phyloP scores from a whole-genome alignment of 2,797 vertebrate species.

The Sebastes diaconus region DNA sequence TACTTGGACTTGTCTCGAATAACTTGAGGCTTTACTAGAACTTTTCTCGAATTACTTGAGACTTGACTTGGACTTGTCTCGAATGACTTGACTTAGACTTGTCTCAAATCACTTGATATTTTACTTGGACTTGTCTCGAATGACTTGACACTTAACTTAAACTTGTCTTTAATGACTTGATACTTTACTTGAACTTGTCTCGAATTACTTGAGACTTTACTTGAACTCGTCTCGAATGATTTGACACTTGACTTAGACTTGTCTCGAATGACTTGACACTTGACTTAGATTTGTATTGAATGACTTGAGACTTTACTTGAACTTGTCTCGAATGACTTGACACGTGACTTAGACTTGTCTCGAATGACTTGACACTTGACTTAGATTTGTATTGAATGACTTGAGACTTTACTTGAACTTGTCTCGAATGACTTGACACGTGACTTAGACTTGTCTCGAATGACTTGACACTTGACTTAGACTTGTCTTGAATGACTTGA shows the following conservation, averaged over 20 bases:
- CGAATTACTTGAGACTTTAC: not conserved
- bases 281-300: too few species aligned
- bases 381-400: too few species aligned
- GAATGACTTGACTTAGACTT: too few species aligned
- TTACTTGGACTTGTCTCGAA: not conserved
- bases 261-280: not conserved
- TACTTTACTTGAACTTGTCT: not conserved
- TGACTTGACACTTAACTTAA: not conserved
- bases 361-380: not conserved
- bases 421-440: not conserved
- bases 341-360: too few species aligned
- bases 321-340: not conserved
- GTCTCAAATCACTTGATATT: too few species aligned
- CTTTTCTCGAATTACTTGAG: not conserved
- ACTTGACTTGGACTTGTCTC: not conserved
- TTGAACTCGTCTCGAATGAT: rapidly evolving
- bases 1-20: too few species aligned
- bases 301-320: not conserved
- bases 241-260: not conserved
- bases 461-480: not conserved
- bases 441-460: too few species aligned
- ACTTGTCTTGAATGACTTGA: not conserved
- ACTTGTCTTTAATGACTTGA: not conserved
- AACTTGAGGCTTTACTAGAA: rapidly evolving
- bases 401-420: not conserved